Evolutionary conservation across 2,113 vertebrate species (phyloP).

Genomic region (Odontophorus gujanensis): DNA sequence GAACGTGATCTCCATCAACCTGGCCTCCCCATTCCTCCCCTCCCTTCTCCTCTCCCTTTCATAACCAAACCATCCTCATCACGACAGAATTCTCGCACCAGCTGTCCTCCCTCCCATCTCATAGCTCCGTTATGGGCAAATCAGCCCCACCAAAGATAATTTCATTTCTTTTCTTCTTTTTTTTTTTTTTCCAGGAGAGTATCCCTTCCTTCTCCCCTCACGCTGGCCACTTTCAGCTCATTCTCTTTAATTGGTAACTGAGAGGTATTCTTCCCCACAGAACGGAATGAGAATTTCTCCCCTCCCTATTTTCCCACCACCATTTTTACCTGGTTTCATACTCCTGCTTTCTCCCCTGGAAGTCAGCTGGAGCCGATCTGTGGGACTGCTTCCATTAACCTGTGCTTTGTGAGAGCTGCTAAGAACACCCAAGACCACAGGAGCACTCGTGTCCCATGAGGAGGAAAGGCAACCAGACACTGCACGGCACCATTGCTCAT

Average conservation of each 20-base stretch:
- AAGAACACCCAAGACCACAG: fast-evolving
- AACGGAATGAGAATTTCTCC: slow-evolving; percentile 39
- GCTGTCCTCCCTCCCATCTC: background rate
- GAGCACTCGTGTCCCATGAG: background rate
- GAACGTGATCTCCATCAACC: slow-evolving; percentile 64
- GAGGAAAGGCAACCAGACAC: background rate
- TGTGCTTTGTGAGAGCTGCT: fast-evolving
- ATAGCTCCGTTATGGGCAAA: background rate
- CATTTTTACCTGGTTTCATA: background rate
- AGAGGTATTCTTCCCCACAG: slow-evolving; percentile 37
- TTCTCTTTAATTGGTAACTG: slow-evolving; percentile 55
- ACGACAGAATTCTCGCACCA: background rate
- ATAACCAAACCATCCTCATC: slow-evolving; percentile 48
- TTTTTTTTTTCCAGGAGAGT: background rate
- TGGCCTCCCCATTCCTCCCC: slow-evolving; percentile 7
- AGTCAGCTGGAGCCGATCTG: background rate
- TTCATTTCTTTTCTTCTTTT: background rate
- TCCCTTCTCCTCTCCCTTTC: slow-evolving; percentile 55
- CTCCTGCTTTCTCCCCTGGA: background rate
- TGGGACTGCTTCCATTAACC: background rate
- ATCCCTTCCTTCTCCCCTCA: background rate
- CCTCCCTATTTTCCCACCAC: background rate
- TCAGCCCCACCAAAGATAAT: background rate
- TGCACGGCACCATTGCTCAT: background rate
- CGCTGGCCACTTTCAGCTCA: slow-evolving; percentile 34